Evolutionary conservation across 2,888 invertebrate genomes (phyloP).

Genomic region (Cepaea hortensis): DNA sequence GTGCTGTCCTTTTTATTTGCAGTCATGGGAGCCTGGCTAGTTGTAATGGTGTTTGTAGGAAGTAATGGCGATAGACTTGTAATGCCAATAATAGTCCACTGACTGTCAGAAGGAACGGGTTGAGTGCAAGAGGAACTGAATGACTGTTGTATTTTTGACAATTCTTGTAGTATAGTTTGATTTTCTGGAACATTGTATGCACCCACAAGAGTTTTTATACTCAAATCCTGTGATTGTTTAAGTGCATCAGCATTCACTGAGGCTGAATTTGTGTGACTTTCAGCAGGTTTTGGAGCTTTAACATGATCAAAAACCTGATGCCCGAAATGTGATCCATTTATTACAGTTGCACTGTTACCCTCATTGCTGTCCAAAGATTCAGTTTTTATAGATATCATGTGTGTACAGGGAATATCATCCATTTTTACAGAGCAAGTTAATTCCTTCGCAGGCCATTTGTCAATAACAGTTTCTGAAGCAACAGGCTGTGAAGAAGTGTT

Average conservation of each 20-base stretch:
- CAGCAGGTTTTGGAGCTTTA: background rate
- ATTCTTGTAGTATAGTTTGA: background rate
- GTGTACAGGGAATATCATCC: slow-evolving; percentile 43
- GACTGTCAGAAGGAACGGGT: background rate
- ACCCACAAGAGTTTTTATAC: background rate
- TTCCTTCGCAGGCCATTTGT: slow-evolving; percentile 10
- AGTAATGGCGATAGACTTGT: slow-evolving; percentile 19
- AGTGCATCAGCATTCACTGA: background rate
- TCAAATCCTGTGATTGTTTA: background rate
- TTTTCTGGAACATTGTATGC: background rate
- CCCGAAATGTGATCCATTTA: background rate
- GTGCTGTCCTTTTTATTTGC: background rate
- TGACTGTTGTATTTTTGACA: background rate
- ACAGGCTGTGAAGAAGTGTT: slow-evolving; percentile 35
- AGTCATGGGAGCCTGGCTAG: background rate
- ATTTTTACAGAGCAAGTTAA: slow-evolving; percentile 39
- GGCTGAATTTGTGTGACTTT: background rate
- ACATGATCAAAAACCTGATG: background rate
- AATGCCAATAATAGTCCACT: slow-evolving; percentile 44
- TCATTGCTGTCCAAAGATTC: slow-evolving; percentile 25
- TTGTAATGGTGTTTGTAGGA: background rate
- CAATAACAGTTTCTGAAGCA: slow-evolving; percentile 20
- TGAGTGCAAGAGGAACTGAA: background rate
- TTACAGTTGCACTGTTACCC: background rate
- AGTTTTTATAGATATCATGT: slow-evolving; percentile 33